Evolutionary conservation across 53 echinoderm and acorn worm species (phyloP), one percentile per base, ranked within the genome.

Genomic region (Echinarachnius parma): DNA sequence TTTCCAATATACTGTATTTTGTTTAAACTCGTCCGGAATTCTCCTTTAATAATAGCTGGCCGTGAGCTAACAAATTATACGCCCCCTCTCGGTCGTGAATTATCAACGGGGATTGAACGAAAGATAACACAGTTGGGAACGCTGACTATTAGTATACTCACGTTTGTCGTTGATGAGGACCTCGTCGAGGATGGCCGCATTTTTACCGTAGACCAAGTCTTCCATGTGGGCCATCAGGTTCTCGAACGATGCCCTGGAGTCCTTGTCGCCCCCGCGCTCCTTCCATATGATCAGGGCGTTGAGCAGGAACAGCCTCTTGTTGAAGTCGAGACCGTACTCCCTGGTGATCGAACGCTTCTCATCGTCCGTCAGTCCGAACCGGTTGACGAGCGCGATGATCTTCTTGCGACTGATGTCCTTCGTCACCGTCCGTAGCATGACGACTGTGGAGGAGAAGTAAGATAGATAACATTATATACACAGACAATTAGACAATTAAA

Each of bases 331-430:
- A 9, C 93, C 93, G 74, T 86, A 80, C 21, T 84, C 87, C 33
- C 77, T 75, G 1, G 89, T 82, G 24, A 93, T 82, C 21, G 31
- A 63, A 21, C 82, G 81, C 0, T 88, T 82, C 37, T 92, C 83
- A 18, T 93, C 93, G 30, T 84, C 80, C 4, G 79, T 64, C 18
- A 93, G 53, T 1, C 93, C 93, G 28, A 93, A 36, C 2, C 77
- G 74, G 31, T 80, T 64, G 46, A 86, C 89, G 19, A 93, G 72
- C 0, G 77, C 59, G 47, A 70, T 34, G 25, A 93, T 89, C 30
- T 79, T 89, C 26, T 93, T 83, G 5, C 89, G 83, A 62, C 86
- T 82, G 23, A 81, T 85, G 60, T 93, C 93, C 52, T 93, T 93
- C 7, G 93, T 85, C 53, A 88, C 77, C 35, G 85, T 89, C 18